Conservation (phyloP, 30 jellyfish, hydroid and myxozoan genomes). For the Nemopilema nomurai region DNA sequence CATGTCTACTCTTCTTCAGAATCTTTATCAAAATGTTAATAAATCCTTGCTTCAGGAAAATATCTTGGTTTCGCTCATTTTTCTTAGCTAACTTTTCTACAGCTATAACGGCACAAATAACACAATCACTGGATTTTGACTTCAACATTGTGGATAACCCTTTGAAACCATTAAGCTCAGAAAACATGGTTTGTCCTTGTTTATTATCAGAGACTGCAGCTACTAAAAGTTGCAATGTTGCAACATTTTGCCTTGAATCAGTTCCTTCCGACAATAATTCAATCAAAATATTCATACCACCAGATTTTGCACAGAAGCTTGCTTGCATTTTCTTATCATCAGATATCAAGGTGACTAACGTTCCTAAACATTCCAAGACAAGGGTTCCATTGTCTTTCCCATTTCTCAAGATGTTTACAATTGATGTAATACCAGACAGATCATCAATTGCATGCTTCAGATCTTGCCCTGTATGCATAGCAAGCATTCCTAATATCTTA, state of each 20-base stretch:
- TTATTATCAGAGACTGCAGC: constrained; percentile 25
- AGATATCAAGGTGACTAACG: constrained; percentile 22
- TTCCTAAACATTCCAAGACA: constrained; percentile 25
- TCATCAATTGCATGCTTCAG: constrained; percentile 36
- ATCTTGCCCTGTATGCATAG: constrained; percentile 47
- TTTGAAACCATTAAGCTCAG: constrained; percentile 40
- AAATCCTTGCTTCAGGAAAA: constrained; percentile 24
- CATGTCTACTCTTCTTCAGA: constrained; percentile 31
- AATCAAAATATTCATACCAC: constrained; percentile 12
- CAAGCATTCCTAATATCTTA: constrained; percentile 40
- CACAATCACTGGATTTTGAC: constrained; percentile 48
- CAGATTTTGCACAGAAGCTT: constrained; percentile 36
- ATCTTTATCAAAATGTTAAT: constrained; percentile 19
- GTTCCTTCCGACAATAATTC: constrained; percentile 12
- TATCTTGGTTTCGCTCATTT: constrained; percentile 43
- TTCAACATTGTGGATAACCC: constrained; percentile 18
- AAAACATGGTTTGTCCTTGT: constrained; percentile 18
- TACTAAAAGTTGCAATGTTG: constrained; percentile 12
- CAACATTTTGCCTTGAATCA: constrained; percentile 10
- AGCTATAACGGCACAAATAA: constrained; percentile 26
- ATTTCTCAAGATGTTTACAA: constrained; percentile 20
- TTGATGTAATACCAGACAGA: constrained; percentile 31
- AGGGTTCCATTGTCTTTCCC: constrained; percentile 21
- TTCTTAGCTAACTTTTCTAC: constrained; percentile 20
- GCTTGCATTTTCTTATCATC: constrained; percentile 47